phyloP scores from a whole-genome alignment of 2,113 vertebrate genomes.

The Marmota flaviventris region DNA sequence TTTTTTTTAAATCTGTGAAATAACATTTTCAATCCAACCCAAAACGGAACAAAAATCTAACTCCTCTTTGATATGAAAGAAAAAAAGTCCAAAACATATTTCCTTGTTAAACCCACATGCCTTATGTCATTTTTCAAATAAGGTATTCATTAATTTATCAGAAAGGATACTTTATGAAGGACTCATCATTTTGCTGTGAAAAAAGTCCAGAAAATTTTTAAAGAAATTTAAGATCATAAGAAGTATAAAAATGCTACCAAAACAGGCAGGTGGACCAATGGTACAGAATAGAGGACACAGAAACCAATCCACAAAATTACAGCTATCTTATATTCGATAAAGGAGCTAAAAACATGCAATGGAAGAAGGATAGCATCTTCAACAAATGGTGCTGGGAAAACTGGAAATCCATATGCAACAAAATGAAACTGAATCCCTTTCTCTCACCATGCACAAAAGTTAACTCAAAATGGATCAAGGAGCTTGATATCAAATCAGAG shows the following conservation, averaged over 20 bases:
- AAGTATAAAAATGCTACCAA: not conserved
- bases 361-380: too few relatives aligned
- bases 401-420: too few relatives aligned
- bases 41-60: constrained; percentile 3
- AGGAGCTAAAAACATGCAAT: too few relatives aligned
- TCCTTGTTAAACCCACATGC: not conserved
- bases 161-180: not conserved
- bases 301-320: too few relatives aligned
- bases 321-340: too few relatives aligned
- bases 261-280: too few relatives aligned
- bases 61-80: not conserved
- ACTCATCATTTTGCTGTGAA: not conserved
- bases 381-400: too few relatives aligned
- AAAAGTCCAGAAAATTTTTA: constrained; percentile 56
- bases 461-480: too few relatives aligned
- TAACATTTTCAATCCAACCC: not conserved
- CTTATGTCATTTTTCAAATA: constrained; percentile 9
- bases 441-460: too few relatives aligned
- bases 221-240: constrained; percentile 43
- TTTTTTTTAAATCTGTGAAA: not conserved
- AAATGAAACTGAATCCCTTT: too few relatives aligned
- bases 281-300: too few relatives aligned
- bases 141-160: not conserved
- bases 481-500: too few relatives aligned
- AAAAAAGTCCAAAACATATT: constrained; percentile 50